A percentile compares a stretch with the other conserved stretches of the same genome.
Evolutionary conservation across 2,113 vertebrate species (phyloP).

Genomic region (Atrichornis clamosus): DNA sequence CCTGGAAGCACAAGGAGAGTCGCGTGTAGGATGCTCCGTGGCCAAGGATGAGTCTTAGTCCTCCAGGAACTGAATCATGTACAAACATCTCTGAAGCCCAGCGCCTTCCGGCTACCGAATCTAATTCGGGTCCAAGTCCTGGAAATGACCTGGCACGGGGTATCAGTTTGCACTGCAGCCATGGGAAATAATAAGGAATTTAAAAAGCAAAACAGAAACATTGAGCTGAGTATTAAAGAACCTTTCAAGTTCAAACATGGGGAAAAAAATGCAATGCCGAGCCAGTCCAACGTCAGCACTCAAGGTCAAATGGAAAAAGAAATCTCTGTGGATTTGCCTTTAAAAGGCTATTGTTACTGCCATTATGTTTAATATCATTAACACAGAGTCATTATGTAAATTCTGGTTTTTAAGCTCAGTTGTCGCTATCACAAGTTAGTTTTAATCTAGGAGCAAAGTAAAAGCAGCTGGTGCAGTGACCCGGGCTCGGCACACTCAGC

Average conservation of each 20-base stretch:
- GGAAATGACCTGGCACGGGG: not conserved
- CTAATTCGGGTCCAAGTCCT: conserved; percentile 8
- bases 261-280: rapidly evolving
- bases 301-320: conserved; percentile 29
- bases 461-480: not conserved
- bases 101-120: conserved; percentile 17
- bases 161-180: not conserved
- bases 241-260: not conserved
- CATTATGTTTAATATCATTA: conserved; percentile 3
- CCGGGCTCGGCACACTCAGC: not conserved
- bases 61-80: conserved; percentile 28
- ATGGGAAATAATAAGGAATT: conserved; percentile 30
- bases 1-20: conserved; percentile 28
- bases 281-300: not conserved
- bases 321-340: not conserved
- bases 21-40: not conserved
- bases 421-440: not conserved
- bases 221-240: not conserved
- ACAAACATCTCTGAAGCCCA: not conserved
- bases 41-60: conserved; percentile 23
- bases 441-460: not conserved
- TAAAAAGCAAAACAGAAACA: conserved; percentile 16
- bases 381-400: not conserved
- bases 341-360: not conserved
- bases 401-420: not conserved